A percentile compares a stretch with the other conserved stretches of the same genome.
Conservation (phyloP, 2,888 invertebrate genomes). For the Chirona hameri region DNA sequence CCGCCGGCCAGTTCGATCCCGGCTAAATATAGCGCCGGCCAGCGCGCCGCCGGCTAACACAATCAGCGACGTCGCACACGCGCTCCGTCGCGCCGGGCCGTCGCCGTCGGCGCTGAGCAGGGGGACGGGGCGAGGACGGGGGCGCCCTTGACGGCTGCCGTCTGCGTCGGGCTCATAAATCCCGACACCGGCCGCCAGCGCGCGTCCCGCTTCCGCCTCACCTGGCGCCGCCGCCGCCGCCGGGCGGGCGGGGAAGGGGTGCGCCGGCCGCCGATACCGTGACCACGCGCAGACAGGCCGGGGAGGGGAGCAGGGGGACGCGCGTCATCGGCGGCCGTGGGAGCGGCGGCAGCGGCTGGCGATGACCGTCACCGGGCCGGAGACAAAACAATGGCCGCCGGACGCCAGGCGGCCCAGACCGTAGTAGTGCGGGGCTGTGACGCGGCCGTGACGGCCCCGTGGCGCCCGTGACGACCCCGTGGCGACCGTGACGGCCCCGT, state of each 20-base stretch:
- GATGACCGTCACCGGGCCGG: too few relatives aligned
- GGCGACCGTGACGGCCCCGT: too few relatives aligned
- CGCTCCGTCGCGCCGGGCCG: background rate
- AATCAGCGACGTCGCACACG: background rate
- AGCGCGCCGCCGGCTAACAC: background rate
- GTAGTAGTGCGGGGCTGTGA: too few relatives aligned
- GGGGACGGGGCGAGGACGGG: background rate
- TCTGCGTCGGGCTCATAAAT: background rate
- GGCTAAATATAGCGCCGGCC: background rate
- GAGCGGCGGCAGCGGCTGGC: background rate
- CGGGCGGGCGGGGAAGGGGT: background rate
- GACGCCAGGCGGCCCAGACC: too few relatives aligned
- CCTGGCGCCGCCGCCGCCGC: background rate
- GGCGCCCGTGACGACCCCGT: too few relatives aligned
- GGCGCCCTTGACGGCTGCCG: background rate
- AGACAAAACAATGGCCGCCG: too few relatives aligned
- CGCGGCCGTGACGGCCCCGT: too few relatives aligned
- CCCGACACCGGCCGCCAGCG: background rate
- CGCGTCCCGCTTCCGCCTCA: background rate
- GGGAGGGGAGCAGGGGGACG: background rate
- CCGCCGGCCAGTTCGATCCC: background rate
- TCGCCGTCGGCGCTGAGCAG: background rate
- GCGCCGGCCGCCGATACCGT: background rate
- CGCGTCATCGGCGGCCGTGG: background rate
- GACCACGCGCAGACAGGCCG: too few relatives aligned